Evolutionary conservation across 2,113 vertebrate genomes (phyloP).

Genomic region (Ochotona curzoniae): DNA sequence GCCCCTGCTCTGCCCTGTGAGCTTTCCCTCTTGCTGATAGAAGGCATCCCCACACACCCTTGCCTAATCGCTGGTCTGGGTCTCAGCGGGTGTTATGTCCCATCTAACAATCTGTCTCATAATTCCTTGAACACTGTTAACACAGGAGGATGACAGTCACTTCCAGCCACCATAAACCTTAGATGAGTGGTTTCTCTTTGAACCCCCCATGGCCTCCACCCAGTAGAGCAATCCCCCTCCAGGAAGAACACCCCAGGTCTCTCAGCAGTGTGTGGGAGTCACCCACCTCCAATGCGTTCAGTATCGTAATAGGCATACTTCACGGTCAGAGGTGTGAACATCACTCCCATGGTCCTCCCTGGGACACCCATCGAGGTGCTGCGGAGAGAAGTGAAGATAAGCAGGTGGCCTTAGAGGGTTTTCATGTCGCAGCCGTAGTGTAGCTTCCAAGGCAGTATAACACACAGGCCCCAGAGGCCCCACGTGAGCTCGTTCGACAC

Average conservation of each 20-base stretch:
- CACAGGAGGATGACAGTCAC: background rate
- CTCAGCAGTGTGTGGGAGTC: background rate
- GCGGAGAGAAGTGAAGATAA: slow-evolving; percentile 64
- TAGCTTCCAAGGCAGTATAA: background rate
- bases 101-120: background rate
- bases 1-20: background rate
- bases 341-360: slow-evolving; percentile 97
- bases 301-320: slow-evolving; percentile 97
- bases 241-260: background rate
- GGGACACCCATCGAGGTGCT: slow-evolving; percentile 98
- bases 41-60: background rate
- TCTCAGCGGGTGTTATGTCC: background rate
- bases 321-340: slow-evolving; percentile 97
- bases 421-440: background rate
- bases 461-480: background rate
- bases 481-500: background rate
- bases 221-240: background rate
- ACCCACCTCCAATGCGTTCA: slow-evolving; percentile 96
- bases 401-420: background rate
- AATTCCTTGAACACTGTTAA: background rate
- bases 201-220: background rate
- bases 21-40: background rate
- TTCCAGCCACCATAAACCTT: background rate
- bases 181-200: background rate
- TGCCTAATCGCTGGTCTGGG: background rate